Percentiles rank a stretch among this genome's conserved stretches.
Evolutionary conservation across 2,113 vertebrate genomes (phyloP).

Genomic region (Variabilichromis moorii): DNA sequence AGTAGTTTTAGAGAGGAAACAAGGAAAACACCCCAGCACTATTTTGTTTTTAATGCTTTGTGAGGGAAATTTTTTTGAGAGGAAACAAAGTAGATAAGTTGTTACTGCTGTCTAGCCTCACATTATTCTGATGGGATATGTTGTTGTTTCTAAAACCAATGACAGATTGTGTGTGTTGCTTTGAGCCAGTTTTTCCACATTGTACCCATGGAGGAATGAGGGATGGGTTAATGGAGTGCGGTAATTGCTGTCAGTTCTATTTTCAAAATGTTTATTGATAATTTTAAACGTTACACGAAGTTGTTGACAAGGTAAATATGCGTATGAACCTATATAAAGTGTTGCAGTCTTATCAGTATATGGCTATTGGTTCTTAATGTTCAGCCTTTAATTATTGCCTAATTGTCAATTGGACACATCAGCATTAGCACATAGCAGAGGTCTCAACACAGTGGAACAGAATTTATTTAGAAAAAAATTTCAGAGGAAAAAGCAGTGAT

Average conservation of each 20-base stretch:
- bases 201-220: neutral
- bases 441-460: neutral
- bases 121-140: neutral
- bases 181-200: neutral
- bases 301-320: neutral
- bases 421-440: neutral
- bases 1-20: conserved; percentile 4
- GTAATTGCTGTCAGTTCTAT: neutral
- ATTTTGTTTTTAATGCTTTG: neutral
- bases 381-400: neutral
- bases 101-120: neutral
- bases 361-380: neutral
- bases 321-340: neutral
- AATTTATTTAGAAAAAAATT: neutral
- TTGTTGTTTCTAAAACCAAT: neutral
- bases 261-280: neutral
- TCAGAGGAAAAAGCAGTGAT: neutral
- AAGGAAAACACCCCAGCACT: neutral
- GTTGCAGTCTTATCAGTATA: neutral
- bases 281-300: neutral
- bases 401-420: neutral
- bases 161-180: neutral
- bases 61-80: neutral
- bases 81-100: neutral
- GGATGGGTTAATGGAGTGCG: neutral